Evolutionary conservation across 2,113 vertebrate species (phyloP).

Genomic region (Phoenicopterus ruber): DNA sequence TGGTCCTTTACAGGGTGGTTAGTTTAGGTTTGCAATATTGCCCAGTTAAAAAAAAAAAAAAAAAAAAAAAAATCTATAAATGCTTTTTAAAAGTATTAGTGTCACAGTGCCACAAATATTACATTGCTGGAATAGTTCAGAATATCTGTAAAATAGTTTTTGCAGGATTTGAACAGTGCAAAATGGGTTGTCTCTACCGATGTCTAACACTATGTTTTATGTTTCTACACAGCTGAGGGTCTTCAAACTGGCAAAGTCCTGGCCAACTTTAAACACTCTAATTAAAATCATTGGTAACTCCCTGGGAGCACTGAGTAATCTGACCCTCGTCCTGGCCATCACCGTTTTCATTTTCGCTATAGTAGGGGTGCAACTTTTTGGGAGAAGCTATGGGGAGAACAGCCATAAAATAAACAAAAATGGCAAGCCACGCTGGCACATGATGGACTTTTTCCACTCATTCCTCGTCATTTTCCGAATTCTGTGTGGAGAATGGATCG

Average conservation of each 20-base stretch:
- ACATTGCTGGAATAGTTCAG: not conserved
- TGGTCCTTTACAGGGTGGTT: accelerated
- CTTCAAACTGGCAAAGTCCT: constrained; percentile 97
- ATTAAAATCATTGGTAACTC: constrained; percentile 99
- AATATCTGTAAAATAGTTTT: not conserved
- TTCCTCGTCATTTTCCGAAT: constrained; percentile 94
- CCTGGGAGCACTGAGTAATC: constrained; percentile 90
- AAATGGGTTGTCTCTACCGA: not conserved
- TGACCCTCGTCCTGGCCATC: constrained; percentile 93
- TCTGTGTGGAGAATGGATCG: constrained; percentile 97
- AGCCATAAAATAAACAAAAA: constrained; percentile 61
- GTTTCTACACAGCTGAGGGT: constrained; percentile 84
- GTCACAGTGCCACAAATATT: not conserved
- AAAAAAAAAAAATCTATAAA: not conserved
- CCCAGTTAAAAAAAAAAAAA: not conserved
- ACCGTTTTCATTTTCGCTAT: constrained; percentile 97
- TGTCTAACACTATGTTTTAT: constrained; percentile 17
- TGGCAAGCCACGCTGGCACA: constrained; percentile 89
- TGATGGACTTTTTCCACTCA: constrained; percentile 95
- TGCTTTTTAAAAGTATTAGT: accelerated
- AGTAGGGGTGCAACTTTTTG: constrained; percentile 94
- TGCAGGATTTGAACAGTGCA: not conserved
- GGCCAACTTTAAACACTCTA: constrained; percentile 96
- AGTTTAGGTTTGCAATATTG: not conserved
- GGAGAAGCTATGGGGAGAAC: constrained; percentile 73